Percentiles rank a stretch among this genome's conserved stretches.
Evolutionary conservation across 2,888 invertebrate genomes (phyloP).

Genomic region (Plagodis dolabraria): DNA sequence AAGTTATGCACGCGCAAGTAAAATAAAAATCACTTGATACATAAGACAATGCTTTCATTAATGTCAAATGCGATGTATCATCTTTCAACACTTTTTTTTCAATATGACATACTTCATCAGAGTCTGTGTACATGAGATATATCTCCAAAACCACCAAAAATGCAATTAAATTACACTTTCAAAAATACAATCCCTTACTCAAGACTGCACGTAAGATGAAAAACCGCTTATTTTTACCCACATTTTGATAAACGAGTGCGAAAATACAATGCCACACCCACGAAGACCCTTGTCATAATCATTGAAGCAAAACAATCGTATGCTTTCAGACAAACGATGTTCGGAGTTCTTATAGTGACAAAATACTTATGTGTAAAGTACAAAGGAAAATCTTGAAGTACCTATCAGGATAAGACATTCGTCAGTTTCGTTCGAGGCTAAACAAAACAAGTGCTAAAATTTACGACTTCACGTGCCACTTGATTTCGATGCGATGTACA

Average conservation of each 20-base stretch:
- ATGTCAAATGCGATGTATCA: not conserved
- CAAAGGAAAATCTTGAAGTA: slow-evolving; percentile 11
- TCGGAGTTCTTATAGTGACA: slow-evolving; percentile 6
- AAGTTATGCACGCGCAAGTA: too few species aligned
- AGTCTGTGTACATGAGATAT: not conserved
- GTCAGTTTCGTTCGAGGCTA: slow-evolving; percentile 30
- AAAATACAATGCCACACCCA: slow-evolving; percentile 20
- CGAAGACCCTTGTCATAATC: slow-evolving; percentile 8
- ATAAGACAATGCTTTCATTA: not conserved
- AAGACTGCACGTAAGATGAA: slow-evolving; percentile 14
- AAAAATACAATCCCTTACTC: slow-evolving; percentile 19
- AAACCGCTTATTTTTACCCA: slow-evolving; percentile 18
- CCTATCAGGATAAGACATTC: slow-evolving; percentile 27
- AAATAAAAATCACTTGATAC: too few species aligned
- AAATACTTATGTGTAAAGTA: not conserved
- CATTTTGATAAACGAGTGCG: slow-evolving; percentile 32
- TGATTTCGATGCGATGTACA: slow-evolving; percentile 4
- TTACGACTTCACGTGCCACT: slow-evolving; percentile 35
- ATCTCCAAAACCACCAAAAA: slow-evolving; percentile 14
- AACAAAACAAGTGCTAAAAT: slow-evolving; percentile 34
- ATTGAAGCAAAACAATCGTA: not conserved
- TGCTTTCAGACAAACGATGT: not conserved
- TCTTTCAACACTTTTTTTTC: not conserved
- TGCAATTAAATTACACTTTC: slow-evolving; percentile 19
- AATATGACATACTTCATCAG: not conserved